A percentile compares a stretch with the other conserved stretches of the same genome.
phyloP scores from a whole-genome alignment of 2,113 vertebrate species.

The Macheiramphus alcinus region DNA sequence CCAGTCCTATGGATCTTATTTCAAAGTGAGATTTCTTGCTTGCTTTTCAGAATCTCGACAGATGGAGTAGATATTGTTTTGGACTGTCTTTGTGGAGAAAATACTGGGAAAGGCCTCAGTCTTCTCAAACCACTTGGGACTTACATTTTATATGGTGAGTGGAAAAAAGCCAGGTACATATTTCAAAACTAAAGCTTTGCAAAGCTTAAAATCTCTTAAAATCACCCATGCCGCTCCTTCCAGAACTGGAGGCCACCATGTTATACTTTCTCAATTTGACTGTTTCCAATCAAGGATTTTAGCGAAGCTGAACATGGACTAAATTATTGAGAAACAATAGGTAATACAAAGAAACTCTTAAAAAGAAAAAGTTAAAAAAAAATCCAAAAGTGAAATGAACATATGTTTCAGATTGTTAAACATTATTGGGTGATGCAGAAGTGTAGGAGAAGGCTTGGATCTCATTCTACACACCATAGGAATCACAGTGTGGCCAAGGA shows the following conservation, averaged over 20 bases:
- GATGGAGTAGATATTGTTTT: slow-evolving; percentile 96
- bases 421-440: neutral
- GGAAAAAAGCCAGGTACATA: neutral
- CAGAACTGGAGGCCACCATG: neutral
- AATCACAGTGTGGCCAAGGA: neutral
- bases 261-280: neutral
- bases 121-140: slow-evolving; percentile 95
- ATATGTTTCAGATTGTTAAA: neutral
- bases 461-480: neutral
- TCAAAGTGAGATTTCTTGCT: neutral
- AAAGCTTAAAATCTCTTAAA: neutral
- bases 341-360: neutral
- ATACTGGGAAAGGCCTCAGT: slow-evolving; percentile 92
- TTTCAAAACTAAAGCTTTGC: neutral
- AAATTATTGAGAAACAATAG: neutral
- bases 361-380: neutral
- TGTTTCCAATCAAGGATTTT: neutral
- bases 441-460: neutral
- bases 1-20: neutral
- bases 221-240: neutral
- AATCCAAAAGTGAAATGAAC: neutral
- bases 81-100: slow-evolving; percentile 96
- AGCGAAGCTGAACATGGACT: neutral
- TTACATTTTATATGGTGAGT: slow-evolving; percentile 95
- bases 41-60: slow-evolving; percentile 83